Evolutionary conservation across 2,888 invertebrate species (phyloP).

Genomic region (Hydroisotoma schaefferi): DNA sequence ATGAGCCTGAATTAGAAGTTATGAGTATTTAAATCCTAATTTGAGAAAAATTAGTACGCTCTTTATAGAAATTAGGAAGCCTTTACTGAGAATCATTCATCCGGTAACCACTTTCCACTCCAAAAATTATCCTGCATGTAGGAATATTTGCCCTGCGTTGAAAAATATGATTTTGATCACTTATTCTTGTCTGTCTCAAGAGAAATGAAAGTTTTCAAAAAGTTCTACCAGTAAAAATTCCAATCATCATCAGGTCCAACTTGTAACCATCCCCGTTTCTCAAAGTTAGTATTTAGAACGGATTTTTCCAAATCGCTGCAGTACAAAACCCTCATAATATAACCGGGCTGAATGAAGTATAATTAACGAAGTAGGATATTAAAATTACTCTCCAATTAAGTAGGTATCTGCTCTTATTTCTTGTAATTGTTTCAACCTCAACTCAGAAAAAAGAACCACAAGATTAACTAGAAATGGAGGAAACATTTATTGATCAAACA

Average conservation of each 20-base stretch:
- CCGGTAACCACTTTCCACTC: constrained; percentile 85
- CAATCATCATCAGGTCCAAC: constrained; percentile 88
- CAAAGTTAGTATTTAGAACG: constrained; percentile 85
- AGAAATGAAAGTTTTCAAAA: not conserved
- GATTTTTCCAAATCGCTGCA: constrained; percentile 92
- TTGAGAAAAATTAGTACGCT: too few relatives aligned
- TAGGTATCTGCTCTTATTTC: too few relatives aligned
- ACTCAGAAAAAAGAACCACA: not conserved
- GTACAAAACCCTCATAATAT: constrained; percentile 62
- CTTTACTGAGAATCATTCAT: constrained; percentile 86
- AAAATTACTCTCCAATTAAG: too few relatives aligned
- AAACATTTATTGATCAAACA: not conserved
- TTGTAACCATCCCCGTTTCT: constrained; percentile 83
- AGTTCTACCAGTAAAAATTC: constrained; percentile 83
- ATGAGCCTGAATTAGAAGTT: constrained; percentile 63
- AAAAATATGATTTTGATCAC: constrained; percentile 17
- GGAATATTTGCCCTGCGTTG: constrained; percentile 72
- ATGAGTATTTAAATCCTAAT: constrained; percentile 13
- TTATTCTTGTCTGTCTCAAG: not conserved
- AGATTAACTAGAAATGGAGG: not conserved
- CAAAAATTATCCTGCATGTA: constrained; percentile 86
- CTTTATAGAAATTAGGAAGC: too few relatives aligned
- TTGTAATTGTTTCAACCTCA: not conserved
- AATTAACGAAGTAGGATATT: too few relatives aligned
- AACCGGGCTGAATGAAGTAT: too few relatives aligned